These are phyloP conservation scores for Fragum fragum DNA, from an alignment of 2,888 invertebrate species.

Conservation along the genomic window DNA sequence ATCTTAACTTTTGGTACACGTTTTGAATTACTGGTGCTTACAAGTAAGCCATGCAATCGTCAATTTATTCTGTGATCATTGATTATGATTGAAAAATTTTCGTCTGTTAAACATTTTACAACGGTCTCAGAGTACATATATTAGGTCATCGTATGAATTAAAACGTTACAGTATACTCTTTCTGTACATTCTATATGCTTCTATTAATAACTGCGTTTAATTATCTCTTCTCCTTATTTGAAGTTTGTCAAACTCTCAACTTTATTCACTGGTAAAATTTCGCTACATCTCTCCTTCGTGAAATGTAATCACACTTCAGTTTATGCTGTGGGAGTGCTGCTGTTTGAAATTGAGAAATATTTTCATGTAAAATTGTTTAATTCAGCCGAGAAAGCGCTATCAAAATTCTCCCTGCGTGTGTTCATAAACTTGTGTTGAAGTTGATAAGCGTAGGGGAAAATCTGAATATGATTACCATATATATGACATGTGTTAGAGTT, in stretches of 20 bases:
- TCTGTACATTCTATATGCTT: background rate
- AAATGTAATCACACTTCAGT: too few relatives aligned
- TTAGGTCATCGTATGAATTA: background rate
- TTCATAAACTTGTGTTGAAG: background rate
- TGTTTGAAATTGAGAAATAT: background rate
- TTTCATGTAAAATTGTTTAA: background rate
- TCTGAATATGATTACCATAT: constrained; percentile 14
- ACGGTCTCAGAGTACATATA: background rate
- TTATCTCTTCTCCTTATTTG: background rate
- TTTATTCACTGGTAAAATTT: too few relatives aligned
- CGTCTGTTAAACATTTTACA: too few relatives aligned
- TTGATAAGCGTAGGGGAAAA: constrained; percentile 3
- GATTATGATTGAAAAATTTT: too few relatives aligned
- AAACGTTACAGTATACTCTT: background rate
- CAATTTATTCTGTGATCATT: too few relatives aligned
- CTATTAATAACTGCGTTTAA: background rate
- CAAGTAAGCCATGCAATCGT: too few relatives aligned
- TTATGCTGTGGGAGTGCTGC: too few relatives aligned
- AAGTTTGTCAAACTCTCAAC: background rate
- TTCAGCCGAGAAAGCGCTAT: background rate
- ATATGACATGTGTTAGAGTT: constrained; percentile 8
- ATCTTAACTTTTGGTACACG: too few relatives aligned
- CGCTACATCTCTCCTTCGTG: too few relatives aligned
- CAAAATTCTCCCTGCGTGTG: background rate
- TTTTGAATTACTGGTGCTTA: too few relatives aligned